These are phyloP conservation scores for Pegea sp. DNA, from an alignment of 23 tunicate genomes.

Conservation along the genomic window DNA sequence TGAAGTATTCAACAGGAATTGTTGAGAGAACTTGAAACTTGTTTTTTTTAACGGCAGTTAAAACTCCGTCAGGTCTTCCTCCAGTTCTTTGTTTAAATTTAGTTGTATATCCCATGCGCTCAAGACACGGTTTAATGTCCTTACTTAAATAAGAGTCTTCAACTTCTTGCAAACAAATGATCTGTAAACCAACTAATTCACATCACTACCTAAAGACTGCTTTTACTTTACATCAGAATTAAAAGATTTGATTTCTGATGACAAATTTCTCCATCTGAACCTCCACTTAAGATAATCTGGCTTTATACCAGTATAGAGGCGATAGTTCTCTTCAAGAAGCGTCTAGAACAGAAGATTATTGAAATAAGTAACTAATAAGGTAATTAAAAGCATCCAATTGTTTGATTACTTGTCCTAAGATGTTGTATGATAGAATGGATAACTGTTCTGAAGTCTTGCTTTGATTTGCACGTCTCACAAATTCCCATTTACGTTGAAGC, in stretches of 20 bases:
- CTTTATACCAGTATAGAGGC: conserved; percentile 26
- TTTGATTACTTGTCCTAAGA: conserved; percentile 18
- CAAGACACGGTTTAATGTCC: conserved; percentile 21
- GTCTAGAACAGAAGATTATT: conserved; percentile 10
- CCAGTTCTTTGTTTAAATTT: conserved; percentile 53
- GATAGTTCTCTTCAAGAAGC: conserved; percentile 20
- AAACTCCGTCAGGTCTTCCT: conserved; percentile 63
- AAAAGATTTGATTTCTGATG: conserved; percentile 15
- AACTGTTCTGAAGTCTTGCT: too few species aligned
- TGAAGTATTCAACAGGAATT: conserved; percentile 46
- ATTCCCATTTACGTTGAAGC: too few species aligned
- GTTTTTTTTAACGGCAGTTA: conserved; percentile 21
- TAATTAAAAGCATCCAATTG: background rate
- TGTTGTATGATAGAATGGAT: conserved; percentile 23
- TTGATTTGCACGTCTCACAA: too few species aligned
- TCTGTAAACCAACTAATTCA: conserved; percentile 5
- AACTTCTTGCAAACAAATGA: conserved; percentile 64
- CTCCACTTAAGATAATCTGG: conserved; percentile 27
- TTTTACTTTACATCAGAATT: conserved; percentile 39
- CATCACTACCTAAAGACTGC: background rate
- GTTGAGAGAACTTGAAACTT: conserved; percentile 16
- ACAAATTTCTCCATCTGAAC: conserved; percentile 49
- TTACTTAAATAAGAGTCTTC: conserved; percentile 25
- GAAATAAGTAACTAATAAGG: background rate
- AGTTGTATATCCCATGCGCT: conserved; percentile 7